phyloP scores from a whole-genome alignment of 2,797 vertebrate species.

The Notamacropus eugenii region DNA sequence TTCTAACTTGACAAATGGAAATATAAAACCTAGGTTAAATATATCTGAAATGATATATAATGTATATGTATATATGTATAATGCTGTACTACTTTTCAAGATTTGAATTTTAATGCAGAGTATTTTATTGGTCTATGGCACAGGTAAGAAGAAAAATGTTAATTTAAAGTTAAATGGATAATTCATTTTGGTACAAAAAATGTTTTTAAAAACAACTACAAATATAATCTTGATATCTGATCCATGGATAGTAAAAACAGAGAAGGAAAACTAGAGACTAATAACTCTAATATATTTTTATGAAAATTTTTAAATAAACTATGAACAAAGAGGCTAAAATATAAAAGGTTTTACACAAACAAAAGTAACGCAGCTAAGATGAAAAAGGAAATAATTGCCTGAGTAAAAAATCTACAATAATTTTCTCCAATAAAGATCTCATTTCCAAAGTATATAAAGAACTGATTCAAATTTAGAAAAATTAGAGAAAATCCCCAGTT shows the following conservation, averaged over 20 bases:
- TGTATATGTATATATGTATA: neutral
- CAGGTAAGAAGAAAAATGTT: constrained; percentile 81
- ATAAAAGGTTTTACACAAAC: neutral
- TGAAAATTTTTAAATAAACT: neutral
- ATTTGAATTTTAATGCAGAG: constrained; percentile 83
- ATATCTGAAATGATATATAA: constrained; percentile 74
- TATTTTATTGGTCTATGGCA: constrained; percentile 84
- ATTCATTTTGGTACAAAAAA: constrained; percentile 78
- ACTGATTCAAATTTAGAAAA: neutral
- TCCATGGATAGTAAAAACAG: neutral
- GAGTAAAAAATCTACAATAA: neutral
- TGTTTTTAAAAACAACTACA: constrained; percentile 69
- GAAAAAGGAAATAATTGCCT: neutral
- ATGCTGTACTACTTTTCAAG: constrained; percentile 87
- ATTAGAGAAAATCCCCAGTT: neutral
- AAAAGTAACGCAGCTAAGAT: neutral
- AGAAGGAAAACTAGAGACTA: neutral
- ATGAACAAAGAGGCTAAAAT: neutral
- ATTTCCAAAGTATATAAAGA: neutral
- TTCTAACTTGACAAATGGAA: constrained; percentile 84
- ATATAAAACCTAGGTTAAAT: constrained; percentile 83
- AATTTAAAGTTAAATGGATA: constrained; percentile 74
- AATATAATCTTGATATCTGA: neutral
- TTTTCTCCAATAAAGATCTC: neutral
- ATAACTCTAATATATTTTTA: neutral